A percentile compares a stretch with the other conserved stretches of the same genome.
Evolutionary conservation across 2,888 invertebrate genomes (phyloP).

Genomic region (Lampropteryx suffumata): DNA sequence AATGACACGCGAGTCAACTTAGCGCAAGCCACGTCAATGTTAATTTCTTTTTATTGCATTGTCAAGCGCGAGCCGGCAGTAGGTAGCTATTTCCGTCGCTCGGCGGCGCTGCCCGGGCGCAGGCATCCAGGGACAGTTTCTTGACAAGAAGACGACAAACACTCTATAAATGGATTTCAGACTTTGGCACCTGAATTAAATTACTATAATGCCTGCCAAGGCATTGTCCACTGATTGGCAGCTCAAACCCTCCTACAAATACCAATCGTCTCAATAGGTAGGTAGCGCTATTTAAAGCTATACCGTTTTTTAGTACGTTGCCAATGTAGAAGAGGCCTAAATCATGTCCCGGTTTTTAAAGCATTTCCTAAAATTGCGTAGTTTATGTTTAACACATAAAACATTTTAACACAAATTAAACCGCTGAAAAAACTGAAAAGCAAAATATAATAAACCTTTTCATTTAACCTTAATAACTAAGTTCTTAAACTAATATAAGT

Average conservation of each 20-base stretch:
- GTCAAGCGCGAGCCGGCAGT: conserved; percentile 70
- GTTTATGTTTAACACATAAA: too few species aligned
- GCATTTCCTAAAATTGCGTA: too few species aligned
- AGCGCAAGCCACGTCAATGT: conserved; percentile 75
- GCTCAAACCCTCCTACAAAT: conserved; percentile 34
- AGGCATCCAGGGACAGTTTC: conserved; percentile 70
- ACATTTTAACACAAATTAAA: too few species aligned
- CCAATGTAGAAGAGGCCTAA: too few species aligned
- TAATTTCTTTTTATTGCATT: conserved; percentile 83
- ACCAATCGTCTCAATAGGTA: conserved; percentile 17
- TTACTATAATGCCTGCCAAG: conserved; percentile 41
- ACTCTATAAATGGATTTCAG: conserved; percentile 75
- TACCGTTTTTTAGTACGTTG: too few species aligned
- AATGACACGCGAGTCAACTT: conserved; percentile 80
- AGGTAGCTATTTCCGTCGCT: conserved; percentile 76
- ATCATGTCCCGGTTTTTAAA: too few species aligned
- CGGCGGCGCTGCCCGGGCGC: conserved; percentile 71
- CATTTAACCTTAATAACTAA: too few species aligned
- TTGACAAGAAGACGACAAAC: conserved; percentile 78
- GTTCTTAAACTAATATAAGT: too few species aligned
- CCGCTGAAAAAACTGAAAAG: too few species aligned
- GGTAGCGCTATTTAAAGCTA: conserved; percentile 4
- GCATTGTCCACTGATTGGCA: conserved; percentile 36
- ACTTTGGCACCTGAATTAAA: conserved; percentile 57
- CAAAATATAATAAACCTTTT: too few species aligned